Evolutionary conservation across 2,113 vertebrate genomes (phyloP).

Genomic region (Myiozetetes cayanensis): DNA sequence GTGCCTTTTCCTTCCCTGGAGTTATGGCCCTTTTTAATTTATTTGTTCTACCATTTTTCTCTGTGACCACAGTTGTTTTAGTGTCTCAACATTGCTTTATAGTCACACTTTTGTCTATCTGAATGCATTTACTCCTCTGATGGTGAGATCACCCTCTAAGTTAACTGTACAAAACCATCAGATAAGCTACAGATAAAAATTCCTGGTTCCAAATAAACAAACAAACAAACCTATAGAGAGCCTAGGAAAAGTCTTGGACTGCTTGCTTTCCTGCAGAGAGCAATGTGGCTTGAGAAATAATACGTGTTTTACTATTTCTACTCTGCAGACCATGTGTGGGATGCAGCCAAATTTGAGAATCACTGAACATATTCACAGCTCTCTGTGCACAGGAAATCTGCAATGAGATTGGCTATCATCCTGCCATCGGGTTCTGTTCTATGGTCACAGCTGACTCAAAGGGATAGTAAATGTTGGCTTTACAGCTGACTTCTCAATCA

Average conservation of each 20-base stretch:
- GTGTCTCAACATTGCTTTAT: not conserved
- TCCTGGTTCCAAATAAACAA: not conserved
- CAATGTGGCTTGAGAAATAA: not conserved
- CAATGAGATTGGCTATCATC: not conserved
- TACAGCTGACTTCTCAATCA: not conserved
- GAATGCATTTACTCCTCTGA: not conserved
- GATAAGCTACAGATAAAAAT: not conserved
- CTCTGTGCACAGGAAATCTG: not conserved
- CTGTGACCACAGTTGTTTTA: not conserved
- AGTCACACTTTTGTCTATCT: not conserved
- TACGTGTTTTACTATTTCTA: not conserved
- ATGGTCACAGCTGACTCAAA: not conserved
- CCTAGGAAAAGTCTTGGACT: not conserved
- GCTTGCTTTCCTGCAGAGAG: not conserved
- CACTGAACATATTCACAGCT: not conserved
- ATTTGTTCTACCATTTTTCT: not conserved
- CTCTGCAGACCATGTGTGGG: not conserved
- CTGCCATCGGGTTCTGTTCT: not conserved
- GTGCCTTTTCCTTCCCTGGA: not conserved
- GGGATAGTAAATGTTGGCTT: not conserved
- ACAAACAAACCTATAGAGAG: not conserved
- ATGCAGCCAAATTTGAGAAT: not conserved
- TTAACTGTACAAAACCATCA: not conserved
- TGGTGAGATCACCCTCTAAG: not conserved
- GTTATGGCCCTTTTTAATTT: not conserved